Percentiles rank a stretch among this genome's conserved stretches.
These are phyloP conservation scores for Danio choprae DNA, from an alignment of 2,797 vertebrate species.

Conservation along the genomic window DNA sequence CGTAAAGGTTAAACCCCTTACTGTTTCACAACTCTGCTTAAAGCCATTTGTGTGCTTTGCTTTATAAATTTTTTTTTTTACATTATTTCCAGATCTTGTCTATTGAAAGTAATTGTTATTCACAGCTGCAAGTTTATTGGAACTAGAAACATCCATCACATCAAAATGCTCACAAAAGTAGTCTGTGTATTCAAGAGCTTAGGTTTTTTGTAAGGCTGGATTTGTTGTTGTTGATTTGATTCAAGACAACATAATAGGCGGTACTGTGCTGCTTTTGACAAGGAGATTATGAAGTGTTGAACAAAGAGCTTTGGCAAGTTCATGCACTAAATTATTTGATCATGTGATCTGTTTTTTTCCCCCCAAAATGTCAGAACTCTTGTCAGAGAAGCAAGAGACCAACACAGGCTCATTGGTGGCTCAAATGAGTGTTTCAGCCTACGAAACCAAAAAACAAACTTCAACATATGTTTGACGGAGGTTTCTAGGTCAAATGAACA, in stretches of 20 bases:
- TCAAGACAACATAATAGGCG: neutral
- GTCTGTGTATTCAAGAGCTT: neutral
- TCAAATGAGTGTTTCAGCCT: no score
- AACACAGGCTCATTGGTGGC: no score
- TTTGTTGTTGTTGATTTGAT: slow-evolving; percentile 3
- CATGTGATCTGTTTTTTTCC: neutral
- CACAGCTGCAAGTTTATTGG: neutral
- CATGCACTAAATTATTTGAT: neutral
- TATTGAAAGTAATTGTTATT: neutral
- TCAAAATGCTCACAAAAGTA: neutral
- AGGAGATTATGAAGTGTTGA: slow-evolving; percentile 22
- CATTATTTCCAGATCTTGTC: neutral
- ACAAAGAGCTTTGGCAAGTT: neutral
- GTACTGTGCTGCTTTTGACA: slow-evolving; percentile 2
- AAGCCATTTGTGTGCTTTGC: neutral
- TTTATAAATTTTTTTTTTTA: no score
- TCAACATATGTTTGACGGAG: no score
- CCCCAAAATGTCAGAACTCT: neutral
- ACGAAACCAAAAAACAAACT: no score
- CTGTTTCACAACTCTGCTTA: slow-evolving; percentile 9
- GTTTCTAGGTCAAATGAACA: no score
- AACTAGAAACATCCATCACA: neutral
- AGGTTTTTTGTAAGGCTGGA: neutral
- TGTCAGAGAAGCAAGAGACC: neutral
- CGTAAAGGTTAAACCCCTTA: slow-evolving; percentile 29